Evolutionary conservation across 1,140 invertebrate species (phyloP).

Genomic region (Tetramorium parvispinum): DNA sequence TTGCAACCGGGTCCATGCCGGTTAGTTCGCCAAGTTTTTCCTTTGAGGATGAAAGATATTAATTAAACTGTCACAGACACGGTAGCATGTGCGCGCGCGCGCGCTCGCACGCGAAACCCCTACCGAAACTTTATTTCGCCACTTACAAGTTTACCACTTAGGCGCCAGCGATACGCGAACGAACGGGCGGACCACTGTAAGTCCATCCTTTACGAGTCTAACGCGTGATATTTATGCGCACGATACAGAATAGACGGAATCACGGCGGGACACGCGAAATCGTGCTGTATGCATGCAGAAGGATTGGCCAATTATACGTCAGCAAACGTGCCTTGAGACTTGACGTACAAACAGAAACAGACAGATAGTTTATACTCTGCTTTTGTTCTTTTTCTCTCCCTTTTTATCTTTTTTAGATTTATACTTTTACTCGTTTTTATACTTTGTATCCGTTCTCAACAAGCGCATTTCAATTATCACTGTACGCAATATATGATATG

Average conservation of each 20-base stretch:
- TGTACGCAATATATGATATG: neutral
- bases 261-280: constrained; percentile 24
- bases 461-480: neutral
- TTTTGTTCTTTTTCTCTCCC: neutral
- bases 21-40: constrained; percentile 84
- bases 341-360: neutral
- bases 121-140: constrained; percentile 83
- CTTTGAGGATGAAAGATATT: constrained; percentile 85
- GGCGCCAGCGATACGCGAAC: constrained; percentile 24
- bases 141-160: constrained; percentile 85
- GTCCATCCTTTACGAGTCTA: constrained; percentile 39
- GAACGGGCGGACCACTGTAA: neutral
- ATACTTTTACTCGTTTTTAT: neutral
- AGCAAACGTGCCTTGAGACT: neutral
- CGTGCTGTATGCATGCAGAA: constrained; percentile 21
- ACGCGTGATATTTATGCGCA: constrained; percentile 48
- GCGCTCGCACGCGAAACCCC: constrained; percentile 56
- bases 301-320: constrained; percentile 37
- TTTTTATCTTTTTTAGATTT: neutral
- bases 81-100: constrained; percentile 68
- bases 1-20: constrained; percentile 64
- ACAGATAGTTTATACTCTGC: neutral
- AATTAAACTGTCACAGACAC: constrained; percentile 86
- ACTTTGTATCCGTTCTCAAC: neutral
- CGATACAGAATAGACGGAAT: constrained; percentile 26